These are phyloP conservation scores for Hippasteria phrygiana DNA, from an alignment of 53 echinoderm and acorn worm species.

Conservation along the genomic window DNA sequence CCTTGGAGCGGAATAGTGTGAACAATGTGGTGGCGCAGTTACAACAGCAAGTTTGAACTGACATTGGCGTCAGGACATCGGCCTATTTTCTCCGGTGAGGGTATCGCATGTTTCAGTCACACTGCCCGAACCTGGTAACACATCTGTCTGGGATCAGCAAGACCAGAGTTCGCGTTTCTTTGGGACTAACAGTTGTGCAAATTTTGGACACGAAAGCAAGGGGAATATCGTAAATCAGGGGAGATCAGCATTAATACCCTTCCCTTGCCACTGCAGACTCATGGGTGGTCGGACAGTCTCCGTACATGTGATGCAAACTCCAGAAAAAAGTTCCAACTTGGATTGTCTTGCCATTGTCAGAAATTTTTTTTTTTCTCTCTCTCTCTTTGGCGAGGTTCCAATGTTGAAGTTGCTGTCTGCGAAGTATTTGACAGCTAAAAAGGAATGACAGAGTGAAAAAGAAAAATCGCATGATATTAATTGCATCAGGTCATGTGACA, in stretches of 20 bases:
- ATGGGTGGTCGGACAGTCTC: conserved; percentile 50
- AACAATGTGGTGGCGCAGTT: neutral
- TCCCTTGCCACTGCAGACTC: conserved; percentile 3
- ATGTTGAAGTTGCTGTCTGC: neutral
- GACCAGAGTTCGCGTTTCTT: conserved; percentile 5
- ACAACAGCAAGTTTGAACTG: neutral
- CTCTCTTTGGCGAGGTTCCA: neutral
- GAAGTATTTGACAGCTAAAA: too few species aligned
- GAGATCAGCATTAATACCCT: conserved; percentile 26
- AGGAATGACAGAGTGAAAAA: too few species aligned
- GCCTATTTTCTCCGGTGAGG: neutral
- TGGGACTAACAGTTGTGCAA: conserved; percentile 37
- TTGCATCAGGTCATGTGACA: too few species aligned
- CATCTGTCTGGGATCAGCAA: conserved; percentile 47
- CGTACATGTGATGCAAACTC: neutral
- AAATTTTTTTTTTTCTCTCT: neutral
- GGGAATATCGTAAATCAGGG: conserved; percentile 39
- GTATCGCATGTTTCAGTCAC: neutral
- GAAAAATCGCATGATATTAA: too few species aligned
- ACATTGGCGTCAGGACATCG: neutral
- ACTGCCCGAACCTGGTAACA: neutral
- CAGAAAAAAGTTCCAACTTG: conserved; percentile 8
- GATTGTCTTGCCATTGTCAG: conserved; percentile 6
- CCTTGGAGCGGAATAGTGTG: too few species aligned
- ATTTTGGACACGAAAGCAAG: neutral